phyloP scores from a whole-genome alignment of 2,888 invertebrate genomes.

The Acrocyrtus sp. region DNA sequence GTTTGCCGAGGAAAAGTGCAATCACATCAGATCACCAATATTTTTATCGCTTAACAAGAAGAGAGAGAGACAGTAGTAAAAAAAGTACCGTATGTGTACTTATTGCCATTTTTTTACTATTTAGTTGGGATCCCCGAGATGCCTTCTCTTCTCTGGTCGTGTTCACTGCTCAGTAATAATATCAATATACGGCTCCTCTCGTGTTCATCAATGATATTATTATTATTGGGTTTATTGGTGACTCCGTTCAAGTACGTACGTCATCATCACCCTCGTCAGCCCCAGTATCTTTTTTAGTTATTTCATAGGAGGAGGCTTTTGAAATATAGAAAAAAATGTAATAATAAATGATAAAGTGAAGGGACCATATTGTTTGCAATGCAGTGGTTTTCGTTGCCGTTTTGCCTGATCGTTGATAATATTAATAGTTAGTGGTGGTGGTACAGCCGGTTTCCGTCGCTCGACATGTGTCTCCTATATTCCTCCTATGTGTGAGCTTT shows the following conservation, averaged over 20 bases:
- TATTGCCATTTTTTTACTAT: too few species aligned
- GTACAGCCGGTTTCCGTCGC: slow-evolving; percentile 53
- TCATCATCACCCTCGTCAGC: slow-evolving; percentile 34
- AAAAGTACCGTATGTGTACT: slow-evolving; percentile 29
- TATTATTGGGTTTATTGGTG: slow-evolving; percentile 54
- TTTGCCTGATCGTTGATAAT: neutral
- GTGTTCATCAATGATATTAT: slow-evolving; percentile 40
- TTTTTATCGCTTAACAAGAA: slow-evolving; percentile 5
- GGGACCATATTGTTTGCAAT: slow-evolving; percentile 39
- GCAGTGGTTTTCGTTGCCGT: too few species aligned
- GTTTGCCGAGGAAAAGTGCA: slow-evolving; percentile 1
- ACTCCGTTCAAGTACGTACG: slow-evolving; percentile 36
- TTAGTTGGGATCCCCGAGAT: too few species aligned
- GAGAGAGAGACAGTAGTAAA: slow-evolving; percentile 7
- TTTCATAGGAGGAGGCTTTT: too few species aligned
- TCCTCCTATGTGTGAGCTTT: slow-evolving; percentile 37
- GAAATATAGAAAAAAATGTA: too few species aligned
- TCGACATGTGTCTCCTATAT: slow-evolving; percentile 54
- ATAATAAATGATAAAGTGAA: slow-evolving; percentile 44
- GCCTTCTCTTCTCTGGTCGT: slow-evolving; percentile 2
- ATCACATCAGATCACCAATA: slow-evolving; percentile 33
- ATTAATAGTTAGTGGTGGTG: slow-evolving; percentile 4
- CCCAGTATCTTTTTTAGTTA: too few species aligned
- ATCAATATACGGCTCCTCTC: too few species aligned
- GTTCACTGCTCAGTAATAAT: slow-evolving; percentile 29